Evolutionary conservation across 2,113 vertebrate species (phyloP), one percentile per base, ranked within the genome.

Genomic region (Falcunculus frontatus): DNA sequence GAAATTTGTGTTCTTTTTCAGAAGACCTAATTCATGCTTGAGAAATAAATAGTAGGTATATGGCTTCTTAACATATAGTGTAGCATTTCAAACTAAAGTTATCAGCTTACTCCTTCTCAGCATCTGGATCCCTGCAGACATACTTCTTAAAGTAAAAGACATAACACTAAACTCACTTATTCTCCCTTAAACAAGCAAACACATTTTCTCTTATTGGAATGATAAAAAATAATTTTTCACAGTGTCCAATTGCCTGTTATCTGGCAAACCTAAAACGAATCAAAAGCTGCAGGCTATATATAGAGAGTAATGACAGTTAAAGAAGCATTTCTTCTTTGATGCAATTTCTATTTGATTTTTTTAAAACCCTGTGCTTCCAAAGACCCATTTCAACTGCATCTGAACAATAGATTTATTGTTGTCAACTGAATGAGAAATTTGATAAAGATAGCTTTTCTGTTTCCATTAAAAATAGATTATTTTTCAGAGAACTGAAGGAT

Each of bases 351-450:
- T 75, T 92, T 63, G 46, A 93, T 95, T 93, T 90, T 93, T 59
- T 83, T 65, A 86, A 88, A 86, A 35, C 32, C 4, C 25, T 81
- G 22, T 26, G 88, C 55, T 89, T 81, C 79, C 69, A 89, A 90
- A 90, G 76, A 78, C 70, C 68, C 35, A 93, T 96, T 95, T 89
- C 72, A 84, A 26, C 73, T 16, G 25, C 42, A 59, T 84, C 86
- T 92, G 86, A 95, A 94, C 64, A 90, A 92, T 56, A 72, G 80
- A 89, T 92, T 92, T 93, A 86, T 96, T 93, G 83, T 93, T 91
- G 78, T 80, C 19, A 4, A 62, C 63, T 50, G 52, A 92, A 86
- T 55, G 72, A 80, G 64, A 90, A 93, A 92, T 93, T 72, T 86
- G 52, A 81, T 86, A 85, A 82, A 92, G 76, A 69, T 75, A 87